phyloP scores from a whole-genome alignment of 2,888 invertebrate genomes.

The Mantis religiosa region DNA sequence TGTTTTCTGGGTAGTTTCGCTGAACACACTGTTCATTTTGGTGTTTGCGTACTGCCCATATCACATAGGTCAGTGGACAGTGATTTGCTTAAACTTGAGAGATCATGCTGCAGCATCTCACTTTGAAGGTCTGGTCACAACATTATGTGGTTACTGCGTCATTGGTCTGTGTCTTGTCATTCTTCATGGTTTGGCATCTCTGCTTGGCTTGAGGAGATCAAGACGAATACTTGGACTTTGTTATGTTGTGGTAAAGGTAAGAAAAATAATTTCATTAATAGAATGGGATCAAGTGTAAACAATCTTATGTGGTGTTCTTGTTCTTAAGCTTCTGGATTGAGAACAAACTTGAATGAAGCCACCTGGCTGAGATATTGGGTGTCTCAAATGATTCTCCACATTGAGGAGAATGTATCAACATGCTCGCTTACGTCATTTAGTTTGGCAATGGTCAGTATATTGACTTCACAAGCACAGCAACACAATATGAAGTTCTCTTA shows the following conservation, averaged over 20 bases:
- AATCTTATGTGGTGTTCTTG: too few species aligned
- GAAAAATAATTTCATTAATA: background rate
- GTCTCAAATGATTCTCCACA: too few species aligned
- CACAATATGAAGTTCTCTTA: too few species aligned
- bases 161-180: slow-evolving; percentile 77
- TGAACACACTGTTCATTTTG: slow-evolving; percentile 94
- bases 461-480: too few species aligned
- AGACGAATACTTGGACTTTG: slow-evolving; percentile 86
- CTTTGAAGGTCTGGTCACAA: slow-evolving; percentile 89
- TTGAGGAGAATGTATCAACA: too few species aligned
- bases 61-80: slow-evolving; percentile 84
- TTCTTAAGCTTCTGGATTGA: too few species aligned
- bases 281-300: too few species aligned
- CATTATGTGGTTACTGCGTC: slow-evolving; percentile 88
- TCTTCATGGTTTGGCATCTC: slow-evolving; percentile 77
- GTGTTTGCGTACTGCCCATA: slow-evolving; percentile 97
- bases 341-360: too few species aligned
- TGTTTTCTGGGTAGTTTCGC: slow-evolving; percentile 97
- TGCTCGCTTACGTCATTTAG: too few species aligned
- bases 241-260: slow-evolving; percentile 73
- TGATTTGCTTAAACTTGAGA: slow-evolving; percentile 65
- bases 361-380: too few species aligned
- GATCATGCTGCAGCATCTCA: slow-evolving; percentile 70
- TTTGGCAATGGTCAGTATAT: too few species aligned
- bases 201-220: slow-evolving; percentile 74